phyloP scores from a whole-genome alignment of 2,113 vertebrate genomes.

The Menura novaehollandiae region DNA sequence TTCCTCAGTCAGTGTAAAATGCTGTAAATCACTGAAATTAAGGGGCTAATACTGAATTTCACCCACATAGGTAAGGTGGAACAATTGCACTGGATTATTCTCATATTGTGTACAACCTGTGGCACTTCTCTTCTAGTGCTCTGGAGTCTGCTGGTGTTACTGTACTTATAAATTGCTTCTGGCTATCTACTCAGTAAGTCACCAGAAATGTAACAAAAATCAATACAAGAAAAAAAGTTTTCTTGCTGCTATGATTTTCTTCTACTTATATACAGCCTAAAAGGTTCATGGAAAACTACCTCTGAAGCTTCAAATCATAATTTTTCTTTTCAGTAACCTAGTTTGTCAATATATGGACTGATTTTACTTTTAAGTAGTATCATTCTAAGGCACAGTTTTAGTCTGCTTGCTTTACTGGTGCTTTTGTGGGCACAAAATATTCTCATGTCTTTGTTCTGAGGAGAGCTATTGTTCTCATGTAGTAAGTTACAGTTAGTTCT shows the following conservation, averaged over 20 bases:
- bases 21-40: background rate
- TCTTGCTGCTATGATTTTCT: background rate
- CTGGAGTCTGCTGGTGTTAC: background rate
- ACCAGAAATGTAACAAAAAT: constrained; percentile 48
- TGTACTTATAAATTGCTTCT: constrained; percentile 20
- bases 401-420: background rate
- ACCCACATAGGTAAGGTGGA: background rate
- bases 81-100: background rate
- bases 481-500: background rate
- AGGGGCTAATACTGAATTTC: background rate
- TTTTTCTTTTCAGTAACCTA: background rate
- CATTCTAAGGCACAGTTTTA: background rate
- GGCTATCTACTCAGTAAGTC: constrained; percentile 23
- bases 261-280: background rate
- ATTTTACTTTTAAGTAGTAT: background rate
- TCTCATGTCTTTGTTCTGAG: background rate
- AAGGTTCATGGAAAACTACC: background rate
- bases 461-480: background rate
- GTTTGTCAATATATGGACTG: background rate
- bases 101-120: background rate
- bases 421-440: background rate
- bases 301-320: background rate
- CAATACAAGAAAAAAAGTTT: background rate
- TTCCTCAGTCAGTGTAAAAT: background rate
- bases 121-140: background rate